Conservation (phyloP, 2,888 invertebrate species). For the Eurois occulta region DNA sequence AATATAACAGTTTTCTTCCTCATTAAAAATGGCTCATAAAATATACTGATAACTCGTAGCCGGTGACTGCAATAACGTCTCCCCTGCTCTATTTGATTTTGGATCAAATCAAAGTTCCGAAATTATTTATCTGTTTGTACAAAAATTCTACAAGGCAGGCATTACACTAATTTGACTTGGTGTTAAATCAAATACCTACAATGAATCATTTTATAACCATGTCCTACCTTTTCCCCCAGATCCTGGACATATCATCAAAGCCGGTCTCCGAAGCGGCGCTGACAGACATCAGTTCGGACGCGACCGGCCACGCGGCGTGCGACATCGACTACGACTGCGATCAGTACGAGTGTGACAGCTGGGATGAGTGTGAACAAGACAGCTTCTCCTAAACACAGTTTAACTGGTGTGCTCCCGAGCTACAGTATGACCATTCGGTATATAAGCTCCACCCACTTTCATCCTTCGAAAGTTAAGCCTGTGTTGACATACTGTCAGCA, state of each 20-base stretch:
- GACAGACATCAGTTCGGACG: constrained; percentile 89
- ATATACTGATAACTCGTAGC: background rate
- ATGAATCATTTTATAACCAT: background rate
- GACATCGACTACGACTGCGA: constrained; percentile 89
- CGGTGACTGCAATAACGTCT: too few species aligned
- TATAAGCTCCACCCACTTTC: constrained; percentile 17
- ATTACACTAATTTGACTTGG: background rate
- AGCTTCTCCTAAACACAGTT: constrained; percentile 84
- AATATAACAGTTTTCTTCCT: background rate
- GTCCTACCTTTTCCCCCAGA: constrained; percentile 72
- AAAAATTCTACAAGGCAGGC: background rate
- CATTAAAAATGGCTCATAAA: background rate
- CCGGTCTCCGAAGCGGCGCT: constrained; percentile 88
- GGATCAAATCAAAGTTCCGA: background rate
- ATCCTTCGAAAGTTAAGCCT: background rate
- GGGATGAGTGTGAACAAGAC: constrained; percentile 90
- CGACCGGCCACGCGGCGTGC: constrained; percentile 89
- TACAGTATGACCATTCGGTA: constrained; percentile 1
- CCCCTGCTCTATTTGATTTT: too few species aligned
- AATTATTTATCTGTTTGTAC: background rate
- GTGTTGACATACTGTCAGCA: background rate
- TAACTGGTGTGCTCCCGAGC: background rate
- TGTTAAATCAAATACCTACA: too few species aligned
- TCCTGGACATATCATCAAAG: constrained; percentile 89
- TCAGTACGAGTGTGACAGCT: constrained; percentile 88